Base-by-base conservation (phyloP, 2,888 invertebrate genomes). In the Rotaria socialis region DNA sequence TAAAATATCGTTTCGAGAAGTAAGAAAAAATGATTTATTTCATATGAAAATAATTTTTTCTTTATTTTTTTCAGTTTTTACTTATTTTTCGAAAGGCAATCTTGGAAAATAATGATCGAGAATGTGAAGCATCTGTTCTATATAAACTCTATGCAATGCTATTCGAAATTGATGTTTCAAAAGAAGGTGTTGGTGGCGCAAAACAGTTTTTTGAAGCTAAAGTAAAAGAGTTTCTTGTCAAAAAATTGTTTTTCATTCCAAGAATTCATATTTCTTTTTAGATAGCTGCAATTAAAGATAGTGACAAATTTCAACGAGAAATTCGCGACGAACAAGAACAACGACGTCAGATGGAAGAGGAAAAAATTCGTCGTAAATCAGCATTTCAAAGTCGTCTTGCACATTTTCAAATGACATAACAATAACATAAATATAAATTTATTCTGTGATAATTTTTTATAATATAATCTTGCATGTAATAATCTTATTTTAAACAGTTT, bases 121-220 rank as follows among this genome's bases (percentile, higher is more conserved):
- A 88, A 2, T 94, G 94, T 84, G n/a, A 47, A 47, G 22, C 24
- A 90, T 96, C 96, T 24, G 96, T 96, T 0, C 92, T 97, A 86
- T 94, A 94, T 88, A 94, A 96, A 88, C 92, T 97, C 89, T 96
- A 96, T 16, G 93, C 94, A 88, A 89, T 90, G 86, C 92, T 96
- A 55, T 95, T 95, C 11, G 96, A 96, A 92, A 95, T 97, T 87
- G 94, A 96, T 90, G 96, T 97, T 0, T 95, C 96, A 88, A 94
- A 96, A 92, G 96, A 96, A 41, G 97, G 97, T 1, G 97, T 97
- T 0, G 94, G 94, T 88, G 97, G 96, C 24, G 97, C 97, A 58
- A 96, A 96, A 91, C 94, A 94, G 90, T 97, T 97, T 92, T 97
- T 97, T 90, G 96, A 96, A 92, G 96, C 96, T 0, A 97, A 97